Conservation (phyloP, 2,797 vertebrate genomes). For the Epinephelus coioides region DNA sequence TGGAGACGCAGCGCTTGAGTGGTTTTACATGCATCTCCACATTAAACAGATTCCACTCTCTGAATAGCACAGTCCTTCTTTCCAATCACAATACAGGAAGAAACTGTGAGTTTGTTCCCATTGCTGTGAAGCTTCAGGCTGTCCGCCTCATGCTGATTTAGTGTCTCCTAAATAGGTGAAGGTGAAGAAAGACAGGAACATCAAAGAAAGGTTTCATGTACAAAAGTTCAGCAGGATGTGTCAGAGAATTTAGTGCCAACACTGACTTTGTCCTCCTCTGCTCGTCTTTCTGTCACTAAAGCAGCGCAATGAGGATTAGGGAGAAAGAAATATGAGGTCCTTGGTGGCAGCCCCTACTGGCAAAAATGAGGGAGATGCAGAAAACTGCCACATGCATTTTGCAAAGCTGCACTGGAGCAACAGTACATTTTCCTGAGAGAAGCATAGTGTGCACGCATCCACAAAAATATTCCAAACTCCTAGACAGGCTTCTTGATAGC, state of each 20-base stretch:
- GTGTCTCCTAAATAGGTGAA: not conserved
- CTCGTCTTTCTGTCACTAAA: conserved; percentile 17
- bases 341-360: too few species aligned
- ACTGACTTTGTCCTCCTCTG: not conserved
- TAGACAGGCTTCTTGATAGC: too few species aligned
- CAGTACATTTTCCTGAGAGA: too few species aligned
- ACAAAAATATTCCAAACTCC: too few species aligned
- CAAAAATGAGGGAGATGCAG: too few species aligned
- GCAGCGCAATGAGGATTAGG: not conserved
- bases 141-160: conserved; percentile 25
- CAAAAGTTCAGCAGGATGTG: conserved; percentile 7
- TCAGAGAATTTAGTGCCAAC: conserved; percentile 13
- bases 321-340: not conserved
- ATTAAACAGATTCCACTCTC: conserved; percentile 14
- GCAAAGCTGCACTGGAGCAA: too few species aligned
- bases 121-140: conserved; percentile 12
- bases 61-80: not conserved
- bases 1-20: conserved; percentile 18
- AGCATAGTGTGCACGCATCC: too few species aligned
- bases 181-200: not conserved
- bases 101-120: not conserved
- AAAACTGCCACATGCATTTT: too few species aligned
- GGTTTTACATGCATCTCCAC: conserved; percentile 32
- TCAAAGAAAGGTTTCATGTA: conserved; percentile 12
- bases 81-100: not conserved